Percentiles rank a stretch among this genome's conserved stretches.
Evolutionary conservation across 1,140 invertebrate species (phyloP).

Genomic region (Eupeodes corollae): DNA sequence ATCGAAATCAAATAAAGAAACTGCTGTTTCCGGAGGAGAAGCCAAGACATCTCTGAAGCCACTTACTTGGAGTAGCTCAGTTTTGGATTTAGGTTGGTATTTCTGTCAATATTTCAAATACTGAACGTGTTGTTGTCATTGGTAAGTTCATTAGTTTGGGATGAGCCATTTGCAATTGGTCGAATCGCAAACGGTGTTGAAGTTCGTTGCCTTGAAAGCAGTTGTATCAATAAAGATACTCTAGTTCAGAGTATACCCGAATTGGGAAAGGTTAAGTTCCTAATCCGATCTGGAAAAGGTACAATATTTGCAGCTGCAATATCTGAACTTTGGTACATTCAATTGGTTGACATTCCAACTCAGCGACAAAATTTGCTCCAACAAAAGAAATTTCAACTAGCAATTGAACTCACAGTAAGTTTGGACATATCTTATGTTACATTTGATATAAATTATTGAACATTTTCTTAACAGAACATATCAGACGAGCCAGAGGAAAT

Average conservation of each 20-base stretch:
- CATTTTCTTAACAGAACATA: slow-evolving; percentile 49
- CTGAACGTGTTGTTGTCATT: background rate
- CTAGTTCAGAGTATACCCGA: slow-evolving; percentile 67
- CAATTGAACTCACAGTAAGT: slow-evolving; percentile 82
- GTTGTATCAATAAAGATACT: slow-evolving; percentile 47
- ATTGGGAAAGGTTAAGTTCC: slow-evolving; percentile 52
- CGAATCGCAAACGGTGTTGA: slow-evolving; percentile 70
- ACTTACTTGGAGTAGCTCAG: slow-evolving; percentile 21
- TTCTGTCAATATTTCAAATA: background rate
- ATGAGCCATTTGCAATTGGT: slow-evolving; percentile 81
- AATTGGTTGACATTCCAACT: slow-evolving; percentile 59
- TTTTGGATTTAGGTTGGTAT: slow-evolving; percentile 21
- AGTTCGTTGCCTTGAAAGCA: slow-evolving; percentile 65
- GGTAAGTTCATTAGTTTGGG: slow-evolving; percentile 59
- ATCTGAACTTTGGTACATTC: slow-evolving; percentile 78
- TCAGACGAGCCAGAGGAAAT: slow-evolving; percentile 71
- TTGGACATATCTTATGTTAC: slow-evolving; percentile 1
- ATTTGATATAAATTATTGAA: background rate
- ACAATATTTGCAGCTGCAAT: slow-evolving; percentile 76
- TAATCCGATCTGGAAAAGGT: slow-evolving; percentile 57
- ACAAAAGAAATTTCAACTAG: slow-evolving; percentile 86
- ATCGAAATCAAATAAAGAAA: slow-evolving; percentile 1
- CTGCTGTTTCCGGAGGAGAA: slow-evolving; percentile 9
- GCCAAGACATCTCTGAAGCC: slow-evolving; percentile 16
- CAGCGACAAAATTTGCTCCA: slow-evolving; percentile 74